Evolutionary conservation across 2,797 vertebrate genomes (phyloP).

Genomic region (Argyrosomus regius): DNA sequence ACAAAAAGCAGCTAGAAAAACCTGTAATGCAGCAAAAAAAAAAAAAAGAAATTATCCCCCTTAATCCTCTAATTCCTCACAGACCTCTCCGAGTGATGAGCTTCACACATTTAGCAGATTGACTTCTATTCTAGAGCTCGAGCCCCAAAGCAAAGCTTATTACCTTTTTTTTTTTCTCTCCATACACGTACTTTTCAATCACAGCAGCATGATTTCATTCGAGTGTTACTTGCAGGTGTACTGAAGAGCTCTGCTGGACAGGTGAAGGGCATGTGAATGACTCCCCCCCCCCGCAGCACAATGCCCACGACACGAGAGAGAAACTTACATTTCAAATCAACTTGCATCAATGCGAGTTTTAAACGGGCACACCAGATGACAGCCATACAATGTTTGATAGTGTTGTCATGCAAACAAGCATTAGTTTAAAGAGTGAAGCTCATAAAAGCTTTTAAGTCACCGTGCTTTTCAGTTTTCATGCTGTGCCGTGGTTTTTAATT

Average conservation of each 20-base stretch:
- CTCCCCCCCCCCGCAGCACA: background rate
- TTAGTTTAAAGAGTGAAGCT: constrained; percentile 5
- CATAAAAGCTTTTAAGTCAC: constrained; percentile 9
- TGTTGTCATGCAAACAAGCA: constrained; percentile 22
- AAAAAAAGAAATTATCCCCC: constrained; percentile 29
- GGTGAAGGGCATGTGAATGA: constrained; percentile 53
- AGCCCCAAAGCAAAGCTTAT: constrained; percentile 66
- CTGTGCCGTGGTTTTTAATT: constrained; percentile 27
- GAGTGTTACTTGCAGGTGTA: constrained; percentile 29
- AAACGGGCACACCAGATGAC: constrained; percentile 19
- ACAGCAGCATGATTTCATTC: constrained; percentile 17
- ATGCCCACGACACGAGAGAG: background rate
- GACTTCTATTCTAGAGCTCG: constrained; percentile 55
- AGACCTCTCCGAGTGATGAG: constrained; percentile 72
- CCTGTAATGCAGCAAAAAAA: constrained; percentile 26
- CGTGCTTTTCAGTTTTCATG: constrained; percentile 34
- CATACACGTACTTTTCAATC: constrained; percentile 55
- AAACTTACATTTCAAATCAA: background rate
- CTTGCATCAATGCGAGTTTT: background rate
- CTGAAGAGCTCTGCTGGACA: constrained; percentile 23
- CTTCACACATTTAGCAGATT: constrained; percentile 77
- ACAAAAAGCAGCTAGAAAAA: constrained; percentile 39
- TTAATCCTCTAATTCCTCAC: constrained; percentile 76
- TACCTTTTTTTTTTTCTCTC: constrained; percentile 33
- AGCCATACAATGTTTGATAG: constrained; percentile 31